Evolutionary conservation across 2,888 invertebrate species (phyloP).

Genomic region (Leptopilina drosophilae): DNA sequence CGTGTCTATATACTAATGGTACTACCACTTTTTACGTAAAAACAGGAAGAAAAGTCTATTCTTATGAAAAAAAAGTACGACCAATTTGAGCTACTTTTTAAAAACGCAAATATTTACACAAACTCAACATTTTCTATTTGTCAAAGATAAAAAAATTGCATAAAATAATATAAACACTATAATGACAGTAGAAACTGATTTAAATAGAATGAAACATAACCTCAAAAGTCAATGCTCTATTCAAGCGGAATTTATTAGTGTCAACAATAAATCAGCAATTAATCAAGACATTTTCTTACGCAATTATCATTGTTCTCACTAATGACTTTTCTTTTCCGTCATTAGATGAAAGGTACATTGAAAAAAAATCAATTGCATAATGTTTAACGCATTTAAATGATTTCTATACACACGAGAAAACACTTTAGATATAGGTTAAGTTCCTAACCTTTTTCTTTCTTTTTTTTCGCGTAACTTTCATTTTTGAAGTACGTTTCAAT

Average conservation of each 20-base stretch:
- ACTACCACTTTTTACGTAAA: no score
- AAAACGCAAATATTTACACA: no score
- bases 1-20: no score
- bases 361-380: not conserved
- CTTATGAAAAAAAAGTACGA: no score
- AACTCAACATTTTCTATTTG: no score
- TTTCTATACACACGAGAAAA: not conserved
- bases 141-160: no score
- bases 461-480: not conserved
- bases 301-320: constrained; percentile 17
- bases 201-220: constrained; percentile 5
- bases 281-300: constrained; percentile 10
- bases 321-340: constrained; percentile 4
- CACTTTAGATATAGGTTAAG: constrained; percentile 1
- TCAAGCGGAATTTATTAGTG: not conserved
- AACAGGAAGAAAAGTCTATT: no score
- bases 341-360: not conserved
- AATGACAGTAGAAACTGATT: not conserved
- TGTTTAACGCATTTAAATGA: not conserved
- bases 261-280: constrained; percentile 7
- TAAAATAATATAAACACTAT: not conserved
- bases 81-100: no score
- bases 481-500: no score
- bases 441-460: not conserved
- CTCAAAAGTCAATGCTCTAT: not conserved